phyloP scores from a whole-genome alignment of 92 coral and sea anemone species.

The Palythoa heliodiscus region DNA sequence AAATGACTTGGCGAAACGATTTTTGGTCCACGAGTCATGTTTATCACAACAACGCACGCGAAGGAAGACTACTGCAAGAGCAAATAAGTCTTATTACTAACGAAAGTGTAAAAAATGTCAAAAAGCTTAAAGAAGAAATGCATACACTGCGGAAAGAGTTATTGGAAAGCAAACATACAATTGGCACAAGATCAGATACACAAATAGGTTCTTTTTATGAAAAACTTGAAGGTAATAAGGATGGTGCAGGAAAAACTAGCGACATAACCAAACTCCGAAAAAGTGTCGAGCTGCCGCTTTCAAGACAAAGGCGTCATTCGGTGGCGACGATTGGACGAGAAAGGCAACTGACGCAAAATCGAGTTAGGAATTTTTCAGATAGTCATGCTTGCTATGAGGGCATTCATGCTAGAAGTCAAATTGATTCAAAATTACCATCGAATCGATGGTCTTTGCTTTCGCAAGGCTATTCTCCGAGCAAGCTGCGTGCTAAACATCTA shows the following conservation, averaged over 20 bases:
- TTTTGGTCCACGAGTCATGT: neutral
- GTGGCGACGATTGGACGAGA: neutral
- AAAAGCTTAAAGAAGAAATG: conserved; percentile 15
- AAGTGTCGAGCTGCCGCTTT: neutral
- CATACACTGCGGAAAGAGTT: conserved; percentile 10
- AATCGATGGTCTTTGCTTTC: conserved; percentile 9
- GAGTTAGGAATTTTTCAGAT: neutral
- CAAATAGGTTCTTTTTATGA: neutral
- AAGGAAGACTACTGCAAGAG: conserved; percentile 1
- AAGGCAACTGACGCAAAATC: neutral
- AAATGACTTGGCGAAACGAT: neutral
- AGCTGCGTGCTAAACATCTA: neutral
- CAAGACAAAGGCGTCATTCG: conserved; percentile 4
- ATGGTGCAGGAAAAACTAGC: neutral
- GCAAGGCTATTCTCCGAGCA: conserved; percentile 26
- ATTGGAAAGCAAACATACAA: neutral
- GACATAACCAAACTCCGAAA: neutral
- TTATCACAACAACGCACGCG: neutral
- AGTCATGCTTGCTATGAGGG: neutral
- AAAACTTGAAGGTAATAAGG: neutral
- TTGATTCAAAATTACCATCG: neutral
- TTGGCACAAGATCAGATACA: neutral
- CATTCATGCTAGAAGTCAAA: neutral
- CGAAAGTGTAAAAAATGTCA: conserved; percentile 1
- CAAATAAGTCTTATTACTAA: neutral